Conservation (phyloP, 2,113 vertebrate species). For the Protobothrops flavoviridis region DNA sequence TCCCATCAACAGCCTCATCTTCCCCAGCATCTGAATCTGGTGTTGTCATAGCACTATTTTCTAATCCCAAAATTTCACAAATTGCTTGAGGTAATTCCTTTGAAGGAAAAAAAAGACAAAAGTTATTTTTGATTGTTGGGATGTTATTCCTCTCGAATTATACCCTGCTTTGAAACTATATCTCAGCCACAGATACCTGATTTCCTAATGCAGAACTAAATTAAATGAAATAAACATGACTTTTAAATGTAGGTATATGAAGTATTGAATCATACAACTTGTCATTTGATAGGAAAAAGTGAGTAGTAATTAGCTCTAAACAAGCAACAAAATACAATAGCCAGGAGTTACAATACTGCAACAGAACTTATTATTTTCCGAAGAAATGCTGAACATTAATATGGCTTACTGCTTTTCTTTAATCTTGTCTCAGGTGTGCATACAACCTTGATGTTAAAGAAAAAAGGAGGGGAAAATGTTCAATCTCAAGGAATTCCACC, state of each 20-base stretch:
- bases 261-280: not conserved
- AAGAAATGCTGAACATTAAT: not conserved
- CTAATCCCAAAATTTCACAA: conserved; percentile 80
- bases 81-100: conserved; percentile 87
- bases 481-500: not conserved
- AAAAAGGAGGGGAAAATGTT: not conserved
- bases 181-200: not conserved
- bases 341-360: not conserved
- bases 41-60: conserved; percentile 60
- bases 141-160: not conserved
- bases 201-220: not conserved
- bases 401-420: not conserved
- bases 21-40: conserved; percentile 68
- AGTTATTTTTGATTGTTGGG: not conserved
- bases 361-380: not conserved
- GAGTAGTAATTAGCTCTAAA: not conserved
- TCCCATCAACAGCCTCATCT: conserved; percentile 63
- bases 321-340: not conserved
- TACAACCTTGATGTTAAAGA: not conserved
- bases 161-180: not conserved
- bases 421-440: not conserved
- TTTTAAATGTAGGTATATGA: not conserved
- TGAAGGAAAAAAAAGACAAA: not conserved
- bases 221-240: not conserved
- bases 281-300: not conserved